phyloP scores from a whole-genome alignment of 2,888 invertebrate genomes.

The Tuberolachnus salignus region DNA sequence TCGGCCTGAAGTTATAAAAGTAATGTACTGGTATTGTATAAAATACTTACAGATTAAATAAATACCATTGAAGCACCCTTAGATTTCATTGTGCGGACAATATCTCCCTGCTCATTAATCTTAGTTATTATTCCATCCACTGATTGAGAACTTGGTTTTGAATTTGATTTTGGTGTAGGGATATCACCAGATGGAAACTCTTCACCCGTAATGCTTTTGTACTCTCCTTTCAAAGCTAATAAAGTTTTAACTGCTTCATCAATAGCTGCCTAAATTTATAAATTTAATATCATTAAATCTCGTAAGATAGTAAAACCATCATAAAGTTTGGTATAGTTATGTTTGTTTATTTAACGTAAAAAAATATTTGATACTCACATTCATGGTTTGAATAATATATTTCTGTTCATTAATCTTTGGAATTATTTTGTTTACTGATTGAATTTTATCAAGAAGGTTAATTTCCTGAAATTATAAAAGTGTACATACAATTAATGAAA shows the following conservation, averaged over 20 bases:
- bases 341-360: too few relatives aligned
- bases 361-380: too few relatives aligned
- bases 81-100: conserved; percentile 63
- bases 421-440: neutral
- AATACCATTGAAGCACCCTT: conserved; percentile 70
- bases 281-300: neutral
- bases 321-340: too few relatives aligned
- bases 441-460: too few relatives aligned
- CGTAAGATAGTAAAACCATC: too few relatives aligned
- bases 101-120: conserved; percentile 64
- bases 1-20: conserved; percentile 60
- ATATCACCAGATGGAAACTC: neutral
- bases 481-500: too few relatives aligned
- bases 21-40: too few relatives aligned
- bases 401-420: neutral
- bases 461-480: too few relatives aligned
- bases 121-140: neutral
- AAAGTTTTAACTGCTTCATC: conserved; percentile 66
- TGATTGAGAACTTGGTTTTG: neutral
- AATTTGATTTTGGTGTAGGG: neutral
- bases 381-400: too few relatives aligned
- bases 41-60: neutral
- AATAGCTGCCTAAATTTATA: neutral
- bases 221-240: conserved; percentile 66
- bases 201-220: conserved; percentile 61